phyloP scores from a whole-genome alignment of 2,797 vertebrate genomes.

The Arremon aurantiirostris region DNA sequence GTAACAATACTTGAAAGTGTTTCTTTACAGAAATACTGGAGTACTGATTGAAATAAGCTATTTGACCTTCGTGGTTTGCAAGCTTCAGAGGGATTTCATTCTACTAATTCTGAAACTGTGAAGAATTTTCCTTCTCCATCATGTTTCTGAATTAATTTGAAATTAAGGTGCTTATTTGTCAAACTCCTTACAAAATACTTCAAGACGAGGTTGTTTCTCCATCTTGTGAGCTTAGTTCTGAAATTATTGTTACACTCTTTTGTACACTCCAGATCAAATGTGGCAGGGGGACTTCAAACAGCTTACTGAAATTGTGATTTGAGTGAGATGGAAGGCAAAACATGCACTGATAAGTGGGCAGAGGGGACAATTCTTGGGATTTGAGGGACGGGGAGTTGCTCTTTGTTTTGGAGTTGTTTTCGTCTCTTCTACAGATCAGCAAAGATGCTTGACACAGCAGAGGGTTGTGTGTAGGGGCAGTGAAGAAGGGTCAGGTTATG shows the following conservation, averaged over 20 bases:
- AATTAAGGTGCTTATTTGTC: conserved; percentile 1
- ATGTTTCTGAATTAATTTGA: background rate
- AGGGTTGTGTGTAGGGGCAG: background rate
- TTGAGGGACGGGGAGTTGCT: background rate
- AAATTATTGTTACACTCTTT: background rate
- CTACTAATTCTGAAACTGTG: conserved; percentile 8
- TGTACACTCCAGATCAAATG: background rate
- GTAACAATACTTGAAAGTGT: conserved; percentile 13
- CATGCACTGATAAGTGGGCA: background rate
- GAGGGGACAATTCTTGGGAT: background rate
- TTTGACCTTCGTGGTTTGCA: background rate
- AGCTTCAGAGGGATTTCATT: background rate
- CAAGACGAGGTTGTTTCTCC: background rate
- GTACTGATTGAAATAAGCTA: background rate
- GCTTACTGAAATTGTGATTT: background rate
- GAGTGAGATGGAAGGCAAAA: background rate
- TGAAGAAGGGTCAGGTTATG: background rate
- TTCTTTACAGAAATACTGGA: background rate
- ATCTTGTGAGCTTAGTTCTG: background rate
- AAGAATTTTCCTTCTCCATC: background rate
- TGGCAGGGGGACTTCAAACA: background rate
- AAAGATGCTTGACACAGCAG: background rate
- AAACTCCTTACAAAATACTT: background rate
- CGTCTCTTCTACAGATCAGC: background rate
- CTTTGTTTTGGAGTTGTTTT: background rate